These are phyloP conservation scores for Mythimna pallens DNA, from an alignment of 2,888 invertebrate species.

Conservation along the genomic window DNA sequence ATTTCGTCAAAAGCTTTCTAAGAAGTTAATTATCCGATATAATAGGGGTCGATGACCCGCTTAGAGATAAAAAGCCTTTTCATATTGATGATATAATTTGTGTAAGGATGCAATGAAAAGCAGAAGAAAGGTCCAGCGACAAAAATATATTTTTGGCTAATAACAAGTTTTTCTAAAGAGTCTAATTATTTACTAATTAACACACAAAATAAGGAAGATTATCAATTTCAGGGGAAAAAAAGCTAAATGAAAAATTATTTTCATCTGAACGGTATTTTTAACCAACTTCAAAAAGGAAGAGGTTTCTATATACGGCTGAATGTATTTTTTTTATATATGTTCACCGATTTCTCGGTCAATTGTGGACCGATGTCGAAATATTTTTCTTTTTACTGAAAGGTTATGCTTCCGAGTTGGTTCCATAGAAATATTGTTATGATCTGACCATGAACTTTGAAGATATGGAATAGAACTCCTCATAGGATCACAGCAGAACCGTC, in stretches of 20 bases:
- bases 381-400: no score
- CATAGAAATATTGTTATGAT: no score
- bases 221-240: no score
- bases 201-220: not conserved
- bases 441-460: no score
- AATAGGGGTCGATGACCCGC: slow-evolving; percentile 39
- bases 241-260: not conserved
- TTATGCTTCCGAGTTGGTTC: no score
- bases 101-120: slow-evolving; percentile 16
- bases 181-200: not conserved
- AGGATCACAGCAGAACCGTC: no score
- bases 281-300: no score
- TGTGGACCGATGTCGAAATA: no score
- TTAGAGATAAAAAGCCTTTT: slow-evolving; percentile 51
- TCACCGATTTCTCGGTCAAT: no score
- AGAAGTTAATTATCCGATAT: slow-evolving; percentile 51
- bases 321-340: no score
- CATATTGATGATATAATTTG: slow-evolving; percentile 47
- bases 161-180: not conserved
- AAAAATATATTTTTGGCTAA: not conserved
- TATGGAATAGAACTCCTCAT: no score
- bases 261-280: not conserved
- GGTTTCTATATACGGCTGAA: no score
- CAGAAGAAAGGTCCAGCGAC: not conserved
- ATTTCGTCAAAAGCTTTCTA: slow-evolving; percentile 42